Percentiles rank a stretch among this genome's conserved stretches.
Conservation (phyloP, 2,888 invertebrate species). For the Dioctria rufipes region DNA sequence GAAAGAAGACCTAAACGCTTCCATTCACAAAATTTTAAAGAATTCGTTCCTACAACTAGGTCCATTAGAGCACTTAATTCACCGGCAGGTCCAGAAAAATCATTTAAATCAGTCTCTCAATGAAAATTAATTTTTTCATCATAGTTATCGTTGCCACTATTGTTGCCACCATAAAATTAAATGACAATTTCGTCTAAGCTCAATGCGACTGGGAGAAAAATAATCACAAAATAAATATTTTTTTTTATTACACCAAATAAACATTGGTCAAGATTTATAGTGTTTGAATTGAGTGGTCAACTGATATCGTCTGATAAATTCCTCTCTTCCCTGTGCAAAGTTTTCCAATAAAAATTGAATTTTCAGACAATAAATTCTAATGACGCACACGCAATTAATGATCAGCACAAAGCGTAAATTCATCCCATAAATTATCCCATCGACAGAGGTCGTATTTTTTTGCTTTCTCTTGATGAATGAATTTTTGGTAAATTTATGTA, state of each 20-base stretch:
- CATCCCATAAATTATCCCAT: conserved; percentile 33
- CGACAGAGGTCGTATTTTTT: background rate
- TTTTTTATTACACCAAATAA: conserved; percentile 24
- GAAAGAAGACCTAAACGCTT: background rate
- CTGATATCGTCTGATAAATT: conserved; percentile 13
- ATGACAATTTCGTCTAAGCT: conserved; percentile 18
- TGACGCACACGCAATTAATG: conserved; percentile 26
- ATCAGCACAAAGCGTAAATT: conserved; percentile 27
- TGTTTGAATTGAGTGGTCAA: background rate
- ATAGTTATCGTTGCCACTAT: no score
- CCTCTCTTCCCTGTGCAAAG: conserved; percentile 31
- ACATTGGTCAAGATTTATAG: conserved; percentile 18
- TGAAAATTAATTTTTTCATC: background rate
- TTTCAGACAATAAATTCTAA: conserved; percentile 50
- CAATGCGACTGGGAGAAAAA: conserved; percentile 3
- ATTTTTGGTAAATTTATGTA: conserved; percentile 42
- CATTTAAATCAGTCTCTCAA: conserved; percentile 30
- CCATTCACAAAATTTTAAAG: conserved; percentile 25
- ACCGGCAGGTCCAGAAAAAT: conserved; percentile 17
- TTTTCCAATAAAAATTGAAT: conserved; percentile 51
- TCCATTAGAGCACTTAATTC: conserved; percentile 34
- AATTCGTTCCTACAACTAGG: conserved; percentile 29
- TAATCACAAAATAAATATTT: background rate
- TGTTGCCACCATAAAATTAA: background rate
- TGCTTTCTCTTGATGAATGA: conserved; percentile 1